Base-by-base conservation (phyloP, 2,113 vertebrate genomes). In the Pterocles gutturalis region DNA sequence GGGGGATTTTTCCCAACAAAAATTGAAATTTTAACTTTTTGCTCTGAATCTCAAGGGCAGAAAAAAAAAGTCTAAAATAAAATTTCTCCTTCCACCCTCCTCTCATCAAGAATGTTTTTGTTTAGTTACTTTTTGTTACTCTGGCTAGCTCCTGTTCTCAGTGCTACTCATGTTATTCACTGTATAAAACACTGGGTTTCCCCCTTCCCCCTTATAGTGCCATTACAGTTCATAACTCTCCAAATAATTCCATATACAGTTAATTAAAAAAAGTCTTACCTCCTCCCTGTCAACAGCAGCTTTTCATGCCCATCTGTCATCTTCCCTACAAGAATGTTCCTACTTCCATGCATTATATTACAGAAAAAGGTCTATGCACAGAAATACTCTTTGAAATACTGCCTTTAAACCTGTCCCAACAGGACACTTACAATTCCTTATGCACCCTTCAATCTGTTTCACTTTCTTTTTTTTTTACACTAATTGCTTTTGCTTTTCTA, bases 401-500 rank as follows among this genome's bases (percentile, higher is more conserved):
- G 73, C 58, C 26, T 87, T 87, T 87, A 60, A 72, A 82, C 58
- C 51, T 58, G 33, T 54, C 43, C 70, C 62, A 88, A 76, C 45
- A 83, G 76, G 48, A 53, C 64, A 61, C 33, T 77, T 83, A 43
- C 22, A 81, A 86, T 86, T 77, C 51, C 46, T 91, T 62, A 70
- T 1, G 6, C 54, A 95, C 67, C 57, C 83, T 38, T 80, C 80
- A 95, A 81, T 77, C 38, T 33, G 10, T 61, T 92, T 65, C 55
- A 79, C 38, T 34, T 51, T n/a, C 65, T 73, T 85, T 66, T 53
- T 85, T 66, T 53, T 41, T 87, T 78, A 77, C 3, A 1, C 16
- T 54, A 70, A 84, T 54, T 87, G 58, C 60, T 77, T 81, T 25
- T 94, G 84, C 61, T 89, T 94, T 94, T 75, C 60, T 78, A 78